Evolutionary conservation across 2,888 invertebrate species (phyloP), one percentile per base, ranked within the genome.

Genomic region (Seira sanloemensis): DNA sequence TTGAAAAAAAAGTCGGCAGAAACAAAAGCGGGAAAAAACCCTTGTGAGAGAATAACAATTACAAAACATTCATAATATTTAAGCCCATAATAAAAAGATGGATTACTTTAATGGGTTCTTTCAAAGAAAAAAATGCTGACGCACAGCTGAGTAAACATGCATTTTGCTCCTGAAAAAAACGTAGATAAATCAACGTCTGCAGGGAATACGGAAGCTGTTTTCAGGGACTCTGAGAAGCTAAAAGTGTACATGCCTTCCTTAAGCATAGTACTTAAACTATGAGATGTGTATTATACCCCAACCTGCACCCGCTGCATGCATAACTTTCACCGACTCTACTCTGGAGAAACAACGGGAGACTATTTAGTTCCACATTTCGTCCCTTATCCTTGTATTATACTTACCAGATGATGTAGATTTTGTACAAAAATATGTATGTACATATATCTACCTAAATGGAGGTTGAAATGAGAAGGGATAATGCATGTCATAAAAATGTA

Each of bases 131-230:
- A 50, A 50, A n/a, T 50, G 50, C 50, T 50, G 50, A 50, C 50
- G 50, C 54, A n/a, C 72, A 72, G 72, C 72, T 54, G 58, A 54
- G 58, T 54, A 72, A 72, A 72, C 71, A 71, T 58, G 54, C 58
- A 12, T 72, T 54, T 72, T 2, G n/a, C 25, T 72, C 24, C 54
- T 68, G 18, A 23, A 18, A 72, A 72, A 18, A 50, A 12, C 16
- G 50, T 58, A 72, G 72, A 72, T 72, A 72, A 72, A 72, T 72
- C 72, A 72, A 72, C 72, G 72, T 72, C 72, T 25, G 25, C n/a
- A 7, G 50, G 50, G 50, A 50, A 50, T 50, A 50, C 50, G 50
- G 50, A 50, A 50, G 50, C 50, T 50, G 50, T 50, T 50, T 50
- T 50, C 50, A 50, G n/a, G 50, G 16, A 50, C n/a, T n/a, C n/a